Percentiles rank a stretch among this genome's conserved stretches.
Evolutionary conservation across 2,113 vertebrate species (phyloP).

Genomic region (Notiomystis cincta): DNA sequence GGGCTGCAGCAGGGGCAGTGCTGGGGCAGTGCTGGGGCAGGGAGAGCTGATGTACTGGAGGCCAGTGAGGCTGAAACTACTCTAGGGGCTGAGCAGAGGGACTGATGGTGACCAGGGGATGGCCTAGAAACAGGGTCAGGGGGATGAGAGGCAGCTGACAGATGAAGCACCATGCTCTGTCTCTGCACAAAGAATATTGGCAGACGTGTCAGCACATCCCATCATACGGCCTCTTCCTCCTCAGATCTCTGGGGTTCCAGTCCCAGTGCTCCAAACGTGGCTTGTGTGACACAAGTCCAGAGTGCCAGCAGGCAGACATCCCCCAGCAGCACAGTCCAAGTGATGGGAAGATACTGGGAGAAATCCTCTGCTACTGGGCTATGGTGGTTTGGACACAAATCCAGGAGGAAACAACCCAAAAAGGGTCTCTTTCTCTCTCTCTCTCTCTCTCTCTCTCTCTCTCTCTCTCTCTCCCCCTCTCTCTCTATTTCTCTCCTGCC

Average conservation of each 20-base stretch:
- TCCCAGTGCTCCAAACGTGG: not conserved
- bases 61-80: not conserved
- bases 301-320: not conserved
- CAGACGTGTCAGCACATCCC: not conserved
- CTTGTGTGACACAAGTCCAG: not conserved
- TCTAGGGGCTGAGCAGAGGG: not conserved
- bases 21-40: not conserved
- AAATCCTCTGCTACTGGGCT: not conserved
- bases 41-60: rapidly evolving
- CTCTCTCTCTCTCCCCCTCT: no score
- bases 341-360: not conserved
- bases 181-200: not conserved
- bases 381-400: no score
- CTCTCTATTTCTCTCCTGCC: no score
- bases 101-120: not conserved
- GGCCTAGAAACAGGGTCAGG: not conserved
- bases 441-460: no score
- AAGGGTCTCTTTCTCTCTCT: no score
- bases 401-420: no score
- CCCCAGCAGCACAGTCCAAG: not conserved
- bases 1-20: not conserved
- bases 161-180: rapidly evolving
- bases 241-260: not conserved
- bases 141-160: not conserved
- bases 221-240: rapidly evolving